Evolutionary conservation across 2,113 vertebrate species (phyloP), one percentile per base, ranked within the genome.

Genomic region (Catharus bicknelli): DNA sequence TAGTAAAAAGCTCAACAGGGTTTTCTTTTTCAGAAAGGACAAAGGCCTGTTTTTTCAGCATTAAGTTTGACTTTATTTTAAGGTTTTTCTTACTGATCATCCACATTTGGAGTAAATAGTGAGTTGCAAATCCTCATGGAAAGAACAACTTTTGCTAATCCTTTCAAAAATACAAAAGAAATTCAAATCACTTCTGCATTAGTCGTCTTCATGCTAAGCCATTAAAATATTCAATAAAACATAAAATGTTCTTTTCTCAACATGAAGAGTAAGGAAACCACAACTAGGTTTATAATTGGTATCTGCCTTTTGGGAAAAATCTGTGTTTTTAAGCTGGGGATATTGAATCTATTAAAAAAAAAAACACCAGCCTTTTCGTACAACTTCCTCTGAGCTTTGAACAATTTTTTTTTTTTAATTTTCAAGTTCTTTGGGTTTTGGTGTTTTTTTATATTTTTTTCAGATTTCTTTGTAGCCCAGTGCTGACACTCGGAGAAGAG

Each of bases 11-110:
- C 7, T 90, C 68, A 93, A 63, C 4, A 70, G 8, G 0, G 1
- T n/a, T 77, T 74, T 83, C 6, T 10, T 69, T 70, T 87, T 57
- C 54, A 76, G 32, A 95, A 75, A 38, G 6, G 50, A 78, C 36
- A 86, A 73, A 36, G 9, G 3, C 21, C 16, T 0, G 0, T 17
- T 40, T 75, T 58, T 64, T 26, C 4, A 1, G 3, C 27, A 11
- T 32, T 54, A 90, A 76, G 8, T 63, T 62, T 88, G 69, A 63
- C 20, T 58, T 75, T 30, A 13, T 48, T 66, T 66, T 66, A 43
- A 67, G 11, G 5, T 51, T 67, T 82, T 53, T 68, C 13, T 26
- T 72, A 26, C 17, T 45, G 11, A 51, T 34, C 4, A 26, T 9
- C 40, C 3, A 22, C 47, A 30, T 90, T 68, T 86, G 27, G 54